Base-by-base conservation (phyloP, 2,888 invertebrate genomes). In the Globia sparganii region DNA sequence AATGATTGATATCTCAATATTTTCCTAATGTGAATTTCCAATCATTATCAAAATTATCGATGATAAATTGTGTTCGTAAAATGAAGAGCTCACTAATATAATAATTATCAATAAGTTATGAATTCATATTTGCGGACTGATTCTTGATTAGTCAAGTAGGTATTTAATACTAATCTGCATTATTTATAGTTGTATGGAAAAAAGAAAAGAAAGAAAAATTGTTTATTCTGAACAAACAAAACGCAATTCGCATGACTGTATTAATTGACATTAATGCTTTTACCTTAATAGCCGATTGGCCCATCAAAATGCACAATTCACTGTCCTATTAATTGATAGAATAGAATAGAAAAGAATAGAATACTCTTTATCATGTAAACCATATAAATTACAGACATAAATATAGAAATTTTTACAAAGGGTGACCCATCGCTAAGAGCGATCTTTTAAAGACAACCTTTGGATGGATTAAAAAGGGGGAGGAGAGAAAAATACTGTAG, bases 101-200 rank as follows among this genome's bases (percentile, higher is more conserved):
- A 28, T 34, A 67, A 56, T 69, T 25, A 31, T 0, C 25, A 46
- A 21, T 56, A 28, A 64, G 34, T 34, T 64, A 68, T 13, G 34
- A 11, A 79, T 61, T 58, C 28, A 62, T 62, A 67, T 56, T 71
- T 34, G 46, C 56, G 34, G 18, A 21, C 13, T 61, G 25, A 59
- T 64, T 59, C 1, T 56, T 71, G 28, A 58, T 49, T 84, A 46
- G 31, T 65, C 25, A 28, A 3, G 3, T 66, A 43, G 43, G 15
- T 43, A 61, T 70, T 59, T 31, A 61, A 65, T 78, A 70, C 70
- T 66, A 18, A 66, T 59, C 13, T 66, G 53, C 34, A 65, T 43
- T 69, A 66, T 49, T n/a, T 15, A 67, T 37, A 65, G 73, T 75
- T 53, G 40, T 53, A 53, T 49, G 25, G 11, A n/a, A n/a, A n/a